phyloP scores from a whole-genome alignment of 2,888 invertebrate species.

The Aethes cnicana region DNA sequence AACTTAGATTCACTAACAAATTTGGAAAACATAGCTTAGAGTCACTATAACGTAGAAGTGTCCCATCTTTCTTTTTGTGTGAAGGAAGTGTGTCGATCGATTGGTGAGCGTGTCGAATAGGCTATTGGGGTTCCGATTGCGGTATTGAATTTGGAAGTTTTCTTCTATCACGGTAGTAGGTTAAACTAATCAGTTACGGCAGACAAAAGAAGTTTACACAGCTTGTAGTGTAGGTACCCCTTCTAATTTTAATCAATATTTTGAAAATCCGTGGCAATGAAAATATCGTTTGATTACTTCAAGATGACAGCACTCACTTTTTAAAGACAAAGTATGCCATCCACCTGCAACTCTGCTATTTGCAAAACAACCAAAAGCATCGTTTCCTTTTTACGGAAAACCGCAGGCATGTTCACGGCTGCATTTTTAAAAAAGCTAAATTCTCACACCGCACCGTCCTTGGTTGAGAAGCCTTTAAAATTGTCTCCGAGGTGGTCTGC shows the following conservation, averaged over 20 bases:
- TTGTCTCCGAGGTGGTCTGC: conserved; percentile 60
- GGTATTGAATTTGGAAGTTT: conserved; percentile 37
- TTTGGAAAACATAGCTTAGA: no score
- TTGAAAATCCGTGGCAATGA: no score
- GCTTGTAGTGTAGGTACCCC: background rate
- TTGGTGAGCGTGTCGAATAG: conserved; percentile 24
- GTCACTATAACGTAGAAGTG: conserved; percentile 9
- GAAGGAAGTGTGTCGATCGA: conserved; percentile 6
- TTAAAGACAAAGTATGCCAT: background rate
- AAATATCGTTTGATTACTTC: no score
- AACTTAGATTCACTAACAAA: no score
- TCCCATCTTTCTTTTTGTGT: background rate
- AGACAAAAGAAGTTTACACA: background rate
- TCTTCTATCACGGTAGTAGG: conserved; percentile 10
- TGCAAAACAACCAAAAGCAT: conserved; percentile 15
- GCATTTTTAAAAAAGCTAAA: conserved; percentile 18
- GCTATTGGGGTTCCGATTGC: conserved; percentile 44
- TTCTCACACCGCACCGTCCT: conserved; percentile 42
- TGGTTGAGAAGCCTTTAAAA: conserved; percentile 60
- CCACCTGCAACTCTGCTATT: conserved; percentile 15
- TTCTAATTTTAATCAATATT: no score
- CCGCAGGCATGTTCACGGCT: conserved; percentile 37
- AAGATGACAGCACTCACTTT: no score
- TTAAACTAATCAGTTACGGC: background rate
- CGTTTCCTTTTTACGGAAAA: conserved; percentile 32